phyloP scores from a whole-genome alignment of 2,113 vertebrate species.

The Zosterops borbonicus region DNA sequence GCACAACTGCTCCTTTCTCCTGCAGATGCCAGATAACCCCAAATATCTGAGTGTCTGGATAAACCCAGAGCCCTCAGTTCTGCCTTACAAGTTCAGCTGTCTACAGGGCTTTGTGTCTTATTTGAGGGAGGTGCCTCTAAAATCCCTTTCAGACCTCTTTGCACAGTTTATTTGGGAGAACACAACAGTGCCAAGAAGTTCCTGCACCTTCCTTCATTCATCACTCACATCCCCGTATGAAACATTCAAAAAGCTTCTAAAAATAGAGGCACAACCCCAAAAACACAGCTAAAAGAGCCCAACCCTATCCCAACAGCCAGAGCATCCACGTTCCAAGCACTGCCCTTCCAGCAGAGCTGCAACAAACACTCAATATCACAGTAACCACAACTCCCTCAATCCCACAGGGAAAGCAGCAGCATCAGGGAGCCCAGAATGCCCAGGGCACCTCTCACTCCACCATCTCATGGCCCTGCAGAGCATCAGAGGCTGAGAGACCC shows the following conservation, averaged over 20 bases:
- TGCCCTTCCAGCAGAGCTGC: not conserved
- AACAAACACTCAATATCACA: not conserved
- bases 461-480: not conserved
- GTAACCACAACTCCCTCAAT: accelerated
- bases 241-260: not conserved
- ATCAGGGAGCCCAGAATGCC: not conserved
- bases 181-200: not conserved
- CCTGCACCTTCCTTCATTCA: not conserved
- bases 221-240: accelerated
- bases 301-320: not conserved
- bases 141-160: not conserved
- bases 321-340: not conserved
- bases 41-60: not conserved
- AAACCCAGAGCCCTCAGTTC: not conserved
- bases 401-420: not conserved
- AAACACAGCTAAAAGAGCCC: not conserved
- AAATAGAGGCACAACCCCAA: not conserved
- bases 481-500: accelerated
- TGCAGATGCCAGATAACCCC: not conserved
- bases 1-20: not conserved
- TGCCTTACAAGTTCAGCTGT: not conserved
- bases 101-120: not conserved
- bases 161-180: not conserved
- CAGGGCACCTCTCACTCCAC: not conserved
- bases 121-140: not conserved